A percentile compares a stretch with the other conserved stretches of the same genome.
Evolutionary conservation across 2,888 invertebrate genomes (phyloP).

Genomic region (Drosophila peninsularis): DNA sequence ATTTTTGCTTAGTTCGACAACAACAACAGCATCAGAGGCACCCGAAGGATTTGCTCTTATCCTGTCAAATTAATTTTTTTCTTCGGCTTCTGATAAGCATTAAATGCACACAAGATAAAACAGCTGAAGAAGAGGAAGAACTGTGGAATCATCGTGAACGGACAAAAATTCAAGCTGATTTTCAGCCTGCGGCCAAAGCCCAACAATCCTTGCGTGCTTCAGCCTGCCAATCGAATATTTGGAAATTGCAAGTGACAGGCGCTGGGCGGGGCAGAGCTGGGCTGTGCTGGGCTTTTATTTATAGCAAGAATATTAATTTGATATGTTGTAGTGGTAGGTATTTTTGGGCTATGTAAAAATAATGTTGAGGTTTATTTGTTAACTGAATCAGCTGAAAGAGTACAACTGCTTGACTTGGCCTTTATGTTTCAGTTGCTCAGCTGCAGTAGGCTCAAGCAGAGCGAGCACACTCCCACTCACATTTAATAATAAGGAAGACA

Average conservation of each 20-base stretch:
- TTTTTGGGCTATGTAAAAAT: no score
- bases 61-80: constrained; percentile 52
- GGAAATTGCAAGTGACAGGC: constrained; percentile 1
- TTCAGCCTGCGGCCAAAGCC: background rate
- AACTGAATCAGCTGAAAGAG: no score
- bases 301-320: constrained; percentile 1
- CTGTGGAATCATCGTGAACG: constrained; percentile 9
- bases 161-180: background rate
- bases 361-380: no score
- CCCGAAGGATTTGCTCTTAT: constrained; percentile 18
- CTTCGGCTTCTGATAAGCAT: constrained; percentile 37
- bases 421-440: no score
- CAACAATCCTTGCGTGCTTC: background rate
- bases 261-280: background rate
- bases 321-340: background rate
- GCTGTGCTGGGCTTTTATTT: background rate
- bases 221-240: background rate
- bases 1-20: constrained; percentile 41
- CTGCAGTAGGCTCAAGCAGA: no score
- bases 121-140: constrained; percentile 1
- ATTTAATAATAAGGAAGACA: no score
- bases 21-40: constrained; percentile 11
- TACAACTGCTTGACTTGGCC: no score
- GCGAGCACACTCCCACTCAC: no score
- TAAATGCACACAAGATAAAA: constrained; percentile 26